Percentiles rank a stretch among this genome's conserved stretches.
These are phyloP conservation scores for Pandion haliaetus DNA, from an alignment of 2,113 vertebrate species.

Conservation along the genomic window DNA sequence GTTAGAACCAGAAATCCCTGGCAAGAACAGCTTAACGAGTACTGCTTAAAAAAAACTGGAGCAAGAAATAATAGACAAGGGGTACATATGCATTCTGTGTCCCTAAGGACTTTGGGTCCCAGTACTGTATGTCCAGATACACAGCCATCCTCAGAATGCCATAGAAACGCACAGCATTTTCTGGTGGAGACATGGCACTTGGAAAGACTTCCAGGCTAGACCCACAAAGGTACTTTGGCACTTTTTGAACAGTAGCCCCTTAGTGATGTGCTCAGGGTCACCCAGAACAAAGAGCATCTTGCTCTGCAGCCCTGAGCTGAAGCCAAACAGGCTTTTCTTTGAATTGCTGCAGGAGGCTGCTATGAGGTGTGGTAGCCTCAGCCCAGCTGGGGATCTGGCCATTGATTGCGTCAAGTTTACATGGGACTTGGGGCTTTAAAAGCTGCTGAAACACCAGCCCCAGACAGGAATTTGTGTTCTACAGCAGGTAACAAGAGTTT, in stretches of 20 bases:
- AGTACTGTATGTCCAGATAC: background rate
- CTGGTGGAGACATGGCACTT: background rate
- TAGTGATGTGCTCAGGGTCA: background rate
- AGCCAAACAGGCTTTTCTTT: background rate
- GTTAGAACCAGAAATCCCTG: background rate
- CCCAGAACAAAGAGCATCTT: background rate
- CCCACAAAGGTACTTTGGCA: background rate
- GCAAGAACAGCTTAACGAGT: background rate
- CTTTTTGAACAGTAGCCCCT: background rate
- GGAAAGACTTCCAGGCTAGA: background rate
- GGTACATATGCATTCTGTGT: too few relatives aligned
- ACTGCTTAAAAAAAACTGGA: background rate
- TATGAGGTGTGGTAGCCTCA: background rate
- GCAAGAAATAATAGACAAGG: background rate
- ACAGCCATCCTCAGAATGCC: background rate
- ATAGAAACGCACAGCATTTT: background rate
- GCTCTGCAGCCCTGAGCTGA: background rate
- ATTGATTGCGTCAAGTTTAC: background rate
- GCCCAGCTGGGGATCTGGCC: background rate
- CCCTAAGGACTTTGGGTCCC: background rate
- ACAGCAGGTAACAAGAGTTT: background rate
- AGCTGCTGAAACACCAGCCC: background rate
- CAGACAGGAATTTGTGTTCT: background rate
- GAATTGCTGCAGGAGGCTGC: background rate
- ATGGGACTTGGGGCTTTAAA: background rate